Evolutionary conservation across 2,797 vertebrate species (phyloP).

Genomic region (Onychomys torridus): DNA sequence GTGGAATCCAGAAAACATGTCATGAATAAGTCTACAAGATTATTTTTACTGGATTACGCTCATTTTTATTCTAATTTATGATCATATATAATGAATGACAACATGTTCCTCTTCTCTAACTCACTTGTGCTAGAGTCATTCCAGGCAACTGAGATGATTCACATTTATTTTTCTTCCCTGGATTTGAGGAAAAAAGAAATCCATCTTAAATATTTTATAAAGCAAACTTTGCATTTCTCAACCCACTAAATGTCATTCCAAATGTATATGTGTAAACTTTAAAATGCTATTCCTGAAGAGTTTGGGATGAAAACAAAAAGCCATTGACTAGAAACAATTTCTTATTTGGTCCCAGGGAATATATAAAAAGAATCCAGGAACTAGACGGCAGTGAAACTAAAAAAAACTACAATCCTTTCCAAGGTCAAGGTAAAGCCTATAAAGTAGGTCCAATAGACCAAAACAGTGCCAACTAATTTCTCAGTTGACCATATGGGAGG

Average conservation of each 20-base stretch:
- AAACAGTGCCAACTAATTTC: neutral
- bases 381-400: neutral
- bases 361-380: neutral
- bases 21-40: neutral
- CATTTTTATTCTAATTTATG: neutral
- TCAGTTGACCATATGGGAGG: neutral
- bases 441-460: neutral
- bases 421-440: neutral
- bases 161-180: slow-evolving; percentile 27
- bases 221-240: neutral
- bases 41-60: neutral
- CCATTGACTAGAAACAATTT: slow-evolving; percentile 1
- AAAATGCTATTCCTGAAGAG: slow-evolving; percentile 5
- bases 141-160: neutral
- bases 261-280: neutral
- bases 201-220: slow-evolving; percentile 5
- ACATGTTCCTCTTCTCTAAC: neutral
- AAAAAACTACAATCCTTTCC: neutral
- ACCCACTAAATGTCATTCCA: neutral
- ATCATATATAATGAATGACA: neutral
- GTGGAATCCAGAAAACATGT: neutral
- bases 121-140: neutral
- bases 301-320: neutral
- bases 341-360: neutral
- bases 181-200: neutral